A percentile compares a stretch with the other conserved stretches of the same genome.
Evolutionary conservation across 2,113 vertebrate genomes (phyloP).

Genomic region (Megaleporinus macrocephalus): DNA sequence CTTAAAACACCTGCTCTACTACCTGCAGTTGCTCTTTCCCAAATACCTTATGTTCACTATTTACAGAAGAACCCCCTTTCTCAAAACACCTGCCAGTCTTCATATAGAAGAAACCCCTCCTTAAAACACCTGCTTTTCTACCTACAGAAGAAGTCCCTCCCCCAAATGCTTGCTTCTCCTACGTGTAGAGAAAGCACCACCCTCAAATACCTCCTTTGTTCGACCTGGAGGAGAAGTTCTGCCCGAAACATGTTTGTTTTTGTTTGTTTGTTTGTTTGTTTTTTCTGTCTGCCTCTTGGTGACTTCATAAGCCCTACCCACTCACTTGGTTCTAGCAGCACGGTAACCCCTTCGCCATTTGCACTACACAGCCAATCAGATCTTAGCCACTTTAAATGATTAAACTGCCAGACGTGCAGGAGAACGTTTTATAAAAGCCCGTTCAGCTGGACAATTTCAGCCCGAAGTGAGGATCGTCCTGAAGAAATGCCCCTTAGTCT

Average conservation of each 20-base stretch:
- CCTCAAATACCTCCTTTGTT: background rate
- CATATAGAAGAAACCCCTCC: no score
- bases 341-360: slow-evolving; percentile 7
- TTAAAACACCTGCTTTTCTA: slow-evolving; percentile 38
- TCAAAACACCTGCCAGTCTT: no score
- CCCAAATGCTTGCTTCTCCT: background rate
- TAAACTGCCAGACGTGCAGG: slow-evolving; percentile 2
- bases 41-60: no score
- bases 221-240: no score
- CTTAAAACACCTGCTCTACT: no score
- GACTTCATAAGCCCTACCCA: slow-evolving; percentile 11
- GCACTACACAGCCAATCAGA: slow-evolving; percentile 35
- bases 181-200: background rate
- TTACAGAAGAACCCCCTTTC: no score
- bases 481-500: background rate
- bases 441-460: background rate
- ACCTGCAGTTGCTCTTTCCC: no score
- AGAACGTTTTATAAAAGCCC: background rate
- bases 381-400: background rate
- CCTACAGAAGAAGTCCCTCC: no score
- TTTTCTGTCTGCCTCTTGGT: background rate
- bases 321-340: background rate
- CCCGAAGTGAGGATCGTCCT: background rate
- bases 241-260: no score
- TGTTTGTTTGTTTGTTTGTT: no score